These are phyloP conservation scores for Uloborus diversus DNA, from an alignment of 1,140 invertebrate genomes.

Conservation along the genomic window DNA sequence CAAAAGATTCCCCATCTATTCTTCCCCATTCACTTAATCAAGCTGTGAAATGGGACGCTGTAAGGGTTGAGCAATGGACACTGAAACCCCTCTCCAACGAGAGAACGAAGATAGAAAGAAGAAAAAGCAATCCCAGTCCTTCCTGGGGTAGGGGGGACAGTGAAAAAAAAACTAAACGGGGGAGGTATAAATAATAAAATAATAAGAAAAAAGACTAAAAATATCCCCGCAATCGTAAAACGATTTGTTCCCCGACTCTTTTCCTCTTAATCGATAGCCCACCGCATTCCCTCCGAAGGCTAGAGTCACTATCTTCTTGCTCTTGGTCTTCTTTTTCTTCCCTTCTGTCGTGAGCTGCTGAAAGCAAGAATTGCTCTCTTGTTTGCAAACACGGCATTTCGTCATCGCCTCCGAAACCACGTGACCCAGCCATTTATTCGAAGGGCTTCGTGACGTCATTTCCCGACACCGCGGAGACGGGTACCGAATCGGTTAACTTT, in stretches of 20 bases:
- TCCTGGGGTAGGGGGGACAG: slow-evolving; percentile 24
- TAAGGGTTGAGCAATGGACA: slow-evolving; percentile 55
- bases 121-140: slow-evolving; percentile 3
- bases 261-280: slow-evolving; percentile 35
- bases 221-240: slow-evolving; percentile 55
- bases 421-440: slow-evolving; percentile 39
- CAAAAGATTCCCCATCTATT: slow-evolving; percentile 33
- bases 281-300: slow-evolving; percentile 46
- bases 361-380: slow-evolving; percentile 47
- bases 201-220: slow-evolving; percentile 50
- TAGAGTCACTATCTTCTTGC: slow-evolving; percentile 30
- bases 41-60: slow-evolving; percentile 45
- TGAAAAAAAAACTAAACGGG: slow-evolving; percentile 8
- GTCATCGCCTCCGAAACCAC: slow-evolving; percentile 34
- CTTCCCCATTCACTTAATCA: slow-evolving; percentile 52
- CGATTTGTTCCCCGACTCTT: slow-evolving; percentile 40
- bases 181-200: slow-evolving; percentile 51
- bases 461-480: not conserved
- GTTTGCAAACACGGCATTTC: slow-evolving; percentile 54
- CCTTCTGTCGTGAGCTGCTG: not conserved
- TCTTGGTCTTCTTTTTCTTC: slow-evolving; percentile 25
- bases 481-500: not conserved
- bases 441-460: slow-evolving; percentile 32
- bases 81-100: no score
- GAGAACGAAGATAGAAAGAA: slow-evolving; percentile 19